These are phyloP conservation scores for Hippocampus abdominalis DNA, from an alignment of 2,113 vertebrate genomes.

Conservation along the genomic window DNA sequence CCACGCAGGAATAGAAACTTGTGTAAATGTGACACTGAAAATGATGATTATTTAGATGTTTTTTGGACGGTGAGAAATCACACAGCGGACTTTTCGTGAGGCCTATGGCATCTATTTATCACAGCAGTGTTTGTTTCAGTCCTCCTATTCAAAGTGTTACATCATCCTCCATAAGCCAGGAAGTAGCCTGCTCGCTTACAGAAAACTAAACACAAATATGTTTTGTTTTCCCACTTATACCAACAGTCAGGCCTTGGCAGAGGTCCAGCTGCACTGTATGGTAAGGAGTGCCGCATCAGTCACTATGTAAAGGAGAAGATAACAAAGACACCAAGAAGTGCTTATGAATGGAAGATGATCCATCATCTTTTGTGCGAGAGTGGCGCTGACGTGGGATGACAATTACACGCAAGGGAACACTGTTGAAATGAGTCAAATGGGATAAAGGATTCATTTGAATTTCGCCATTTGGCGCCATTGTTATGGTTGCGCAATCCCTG, in stretches of 20 bases:
- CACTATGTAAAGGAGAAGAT: not conserved
- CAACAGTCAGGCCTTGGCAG: not conserved
- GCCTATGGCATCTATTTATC: too few relatives aligned
- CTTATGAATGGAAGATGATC: slow-evolving; percentile 38
- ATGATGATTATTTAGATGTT: too few relatives aligned
- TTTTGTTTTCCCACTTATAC: not conserved
- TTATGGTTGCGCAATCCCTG: slow-evolving; percentile 37
- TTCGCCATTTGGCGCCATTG: slow-evolving; percentile 20
- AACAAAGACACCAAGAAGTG: not conserved
- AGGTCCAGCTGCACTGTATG: not conserved
- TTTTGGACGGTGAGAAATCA: too few relatives aligned
- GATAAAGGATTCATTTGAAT: slow-evolving; percentile 43
- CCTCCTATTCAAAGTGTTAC: too few relatives aligned
- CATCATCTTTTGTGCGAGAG: slow-evolving; percentile 31
- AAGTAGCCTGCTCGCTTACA: not conserved
- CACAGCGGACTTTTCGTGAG: too few relatives aligned
- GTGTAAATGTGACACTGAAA: too few relatives aligned
- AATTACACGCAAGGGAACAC: slow-evolving; percentile 23
- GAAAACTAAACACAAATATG: not conserved
- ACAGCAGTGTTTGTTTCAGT: too few relatives aligned
- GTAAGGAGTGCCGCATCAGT: not conserved
- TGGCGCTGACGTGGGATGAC: slow-evolving; percentile 31
- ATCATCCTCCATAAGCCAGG: too few relatives aligned
- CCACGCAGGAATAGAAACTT: too few relatives aligned
- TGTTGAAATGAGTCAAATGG: slow-evolving; percentile 28